phyloP scores from a whole-genome alignment of 2,888 invertebrate genomes.

The Yponomeuta malinellus region DNA sequence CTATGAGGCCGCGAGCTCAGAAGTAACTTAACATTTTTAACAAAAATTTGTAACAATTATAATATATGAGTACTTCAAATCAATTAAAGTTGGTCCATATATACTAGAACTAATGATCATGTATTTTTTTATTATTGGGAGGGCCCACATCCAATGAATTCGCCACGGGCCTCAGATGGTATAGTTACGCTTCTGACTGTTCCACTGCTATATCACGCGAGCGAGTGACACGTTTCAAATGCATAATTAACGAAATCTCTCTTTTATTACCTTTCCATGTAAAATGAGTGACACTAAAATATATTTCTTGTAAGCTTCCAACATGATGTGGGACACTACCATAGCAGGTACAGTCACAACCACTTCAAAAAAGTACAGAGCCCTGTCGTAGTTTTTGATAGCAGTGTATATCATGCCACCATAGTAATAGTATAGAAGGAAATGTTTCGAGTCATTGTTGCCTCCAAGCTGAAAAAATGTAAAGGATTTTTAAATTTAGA shows the following conservation, averaged over 20 bases:
- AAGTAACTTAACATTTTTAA: no score
- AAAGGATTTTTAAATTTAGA: no score
- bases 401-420: slow-evolving; percentile 98
- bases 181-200: no score
- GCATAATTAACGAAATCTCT: neutral
- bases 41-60: no score
- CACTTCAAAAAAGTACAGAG: slow-evolving; percentile 96
- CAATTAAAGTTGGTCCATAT: no score
- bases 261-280: slow-evolving; percentile 85
- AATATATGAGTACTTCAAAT: no score
- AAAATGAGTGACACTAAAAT: slow-evolving; percentile 93
- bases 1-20: no score
- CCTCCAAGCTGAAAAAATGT: slow-evolving; percentile 76
- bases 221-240: neutral
- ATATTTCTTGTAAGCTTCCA: slow-evolving; percentile 98
- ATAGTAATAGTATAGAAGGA: slow-evolving; percentile 96
- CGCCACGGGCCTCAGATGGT: no score
- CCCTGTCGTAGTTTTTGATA: slow-evolving; percentile 93
- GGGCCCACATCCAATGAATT: no score
- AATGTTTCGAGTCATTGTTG: slow-evolving; percentile 90
- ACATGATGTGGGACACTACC: slow-evolving; percentile 97
- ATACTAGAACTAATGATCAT: no score
- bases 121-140: no score
- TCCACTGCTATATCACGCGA: no score
- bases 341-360: slow-evolving; percentile 96